Evolutionary conservation across 2,797 vertebrate genomes (phyloP).

Genomic region (Amblyopsis hoosieri): DNA sequence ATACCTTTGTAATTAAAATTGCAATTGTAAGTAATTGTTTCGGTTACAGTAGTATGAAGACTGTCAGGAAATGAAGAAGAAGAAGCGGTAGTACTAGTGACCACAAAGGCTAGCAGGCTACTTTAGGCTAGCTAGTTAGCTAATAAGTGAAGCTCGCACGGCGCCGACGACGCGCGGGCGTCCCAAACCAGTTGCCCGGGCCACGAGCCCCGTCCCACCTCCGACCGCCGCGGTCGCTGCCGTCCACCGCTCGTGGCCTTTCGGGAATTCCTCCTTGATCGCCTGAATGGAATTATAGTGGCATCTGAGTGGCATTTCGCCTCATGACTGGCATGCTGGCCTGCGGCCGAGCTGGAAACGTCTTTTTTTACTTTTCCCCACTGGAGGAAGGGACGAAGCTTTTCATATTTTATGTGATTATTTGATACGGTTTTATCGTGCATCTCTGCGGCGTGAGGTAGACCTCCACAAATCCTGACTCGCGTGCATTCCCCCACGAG

Average conservation of each 20-base stretch:
- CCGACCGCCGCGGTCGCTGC: constrained; percentile 1
- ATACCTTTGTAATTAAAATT: no score
- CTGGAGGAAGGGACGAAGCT: neutral
- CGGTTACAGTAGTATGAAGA: no score
- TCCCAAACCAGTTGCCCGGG: neutral
- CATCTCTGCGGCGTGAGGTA: constrained; percentile 36
- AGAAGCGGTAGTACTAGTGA: no score
- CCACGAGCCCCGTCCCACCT: neutral
- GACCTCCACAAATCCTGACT: constrained; percentile 54
- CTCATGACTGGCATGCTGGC: constrained; percentile 23
- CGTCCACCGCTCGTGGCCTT: neutral
- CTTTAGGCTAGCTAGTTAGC: no score
- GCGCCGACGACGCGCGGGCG: neutral
- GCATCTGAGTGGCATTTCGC: constrained; percentile 37
- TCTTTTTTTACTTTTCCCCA: constrained; percentile 31
- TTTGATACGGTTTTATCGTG: no score
- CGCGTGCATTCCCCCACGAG: constrained; percentile 57
- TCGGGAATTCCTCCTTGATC: constrained; percentile 19
- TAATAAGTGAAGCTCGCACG: no score
- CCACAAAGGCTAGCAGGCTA: no score
- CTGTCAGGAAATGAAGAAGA: no score
- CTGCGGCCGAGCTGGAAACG: constrained; percentile 31
- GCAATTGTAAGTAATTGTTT: no score
- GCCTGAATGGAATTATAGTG: constrained; percentile 17
- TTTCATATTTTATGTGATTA: no score